Percentiles rank a stretch among this genome's conserved stretches.
phyloP scores from a whole-genome alignment of 2,113 vertebrate species.

The Pholis gunnellus region DNA sequence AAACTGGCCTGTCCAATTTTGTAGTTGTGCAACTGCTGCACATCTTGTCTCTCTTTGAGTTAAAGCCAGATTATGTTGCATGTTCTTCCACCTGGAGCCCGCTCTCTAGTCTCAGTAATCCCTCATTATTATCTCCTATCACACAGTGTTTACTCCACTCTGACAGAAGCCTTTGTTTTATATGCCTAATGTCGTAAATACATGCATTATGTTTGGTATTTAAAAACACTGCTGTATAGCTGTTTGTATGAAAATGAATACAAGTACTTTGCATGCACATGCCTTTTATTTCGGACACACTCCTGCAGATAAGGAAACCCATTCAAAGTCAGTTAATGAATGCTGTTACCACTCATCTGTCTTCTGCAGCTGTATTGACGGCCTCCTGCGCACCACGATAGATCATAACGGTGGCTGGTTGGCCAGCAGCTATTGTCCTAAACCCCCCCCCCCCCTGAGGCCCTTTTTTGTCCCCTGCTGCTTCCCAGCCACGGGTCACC shows the following conservation, averaged over 20 bases:
- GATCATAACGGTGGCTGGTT: constrained; percentile 43
- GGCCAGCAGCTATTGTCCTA: constrained; percentile 47
- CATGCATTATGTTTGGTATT: background rate
- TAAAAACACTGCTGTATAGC: background rate
- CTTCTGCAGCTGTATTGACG: constrained; percentile 48
- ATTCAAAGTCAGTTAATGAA: constrained; percentile 27
- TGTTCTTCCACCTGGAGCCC: background rate
- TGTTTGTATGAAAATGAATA: background rate
- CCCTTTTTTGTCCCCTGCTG: constrained; percentile 49
- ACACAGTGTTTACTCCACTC: background rate
- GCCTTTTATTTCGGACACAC: constrained; percentile 1
- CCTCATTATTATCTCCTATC: background rate
- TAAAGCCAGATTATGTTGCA: background rate
- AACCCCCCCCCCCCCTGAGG: constrained; percentile 26
- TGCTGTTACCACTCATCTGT: constrained; percentile 53
- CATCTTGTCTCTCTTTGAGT: background rate
- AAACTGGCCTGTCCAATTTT: background rate
- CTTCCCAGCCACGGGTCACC: constrained; percentile 48
- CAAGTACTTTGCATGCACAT: background rate
- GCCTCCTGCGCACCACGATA: constrained; percentile 51
- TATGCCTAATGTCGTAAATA: background rate
- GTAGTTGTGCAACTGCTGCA: background rate
- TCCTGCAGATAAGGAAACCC: constrained; percentile 9
- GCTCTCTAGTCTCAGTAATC: background rate
- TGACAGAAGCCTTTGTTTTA: constrained; percentile 19